phyloP scores from a whole-genome alignment of 2,888 invertebrate species.

The Calameuta pallipes region DNA sequence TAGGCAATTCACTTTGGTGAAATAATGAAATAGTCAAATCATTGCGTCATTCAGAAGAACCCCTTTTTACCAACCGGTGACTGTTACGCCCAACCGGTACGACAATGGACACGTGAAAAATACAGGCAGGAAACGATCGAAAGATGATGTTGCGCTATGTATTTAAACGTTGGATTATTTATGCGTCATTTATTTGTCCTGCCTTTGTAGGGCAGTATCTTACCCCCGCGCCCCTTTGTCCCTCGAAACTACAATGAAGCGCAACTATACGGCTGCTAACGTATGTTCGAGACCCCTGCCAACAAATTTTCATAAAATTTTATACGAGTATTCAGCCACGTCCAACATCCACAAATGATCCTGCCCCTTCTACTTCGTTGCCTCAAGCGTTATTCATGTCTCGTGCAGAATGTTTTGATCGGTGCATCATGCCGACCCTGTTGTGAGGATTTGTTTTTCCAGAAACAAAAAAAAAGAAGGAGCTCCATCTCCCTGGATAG shows the following conservation, averaged over 20 bases:
- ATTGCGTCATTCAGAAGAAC: background rate
- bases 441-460: background rate
- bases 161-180: background rate
- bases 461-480: background rate
- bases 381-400: background rate
- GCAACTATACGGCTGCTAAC: background rate
- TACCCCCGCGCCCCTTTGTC: background rate
- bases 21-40: background rate
- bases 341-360: background rate
- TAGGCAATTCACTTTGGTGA: background rate
- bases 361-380: background rate
- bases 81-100: background rate
- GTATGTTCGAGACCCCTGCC: background rate
- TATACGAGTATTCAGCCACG: background rate
- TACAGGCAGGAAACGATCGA: background rate
- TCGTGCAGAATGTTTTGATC: background rate
- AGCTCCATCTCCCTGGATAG: background rate
- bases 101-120: background rate
- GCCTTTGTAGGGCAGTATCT: background rate
- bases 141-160: background rate
- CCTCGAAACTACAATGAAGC: background rate
- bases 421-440: background rate
- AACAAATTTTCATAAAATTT: background rate
- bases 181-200: background rate
- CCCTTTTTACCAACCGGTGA: background rate